These are phyloP conservation scores for Drosophila sulfurigaster DNA, from an alignment of 1,140 invertebrate species.

Conservation along the genomic window DNA sequence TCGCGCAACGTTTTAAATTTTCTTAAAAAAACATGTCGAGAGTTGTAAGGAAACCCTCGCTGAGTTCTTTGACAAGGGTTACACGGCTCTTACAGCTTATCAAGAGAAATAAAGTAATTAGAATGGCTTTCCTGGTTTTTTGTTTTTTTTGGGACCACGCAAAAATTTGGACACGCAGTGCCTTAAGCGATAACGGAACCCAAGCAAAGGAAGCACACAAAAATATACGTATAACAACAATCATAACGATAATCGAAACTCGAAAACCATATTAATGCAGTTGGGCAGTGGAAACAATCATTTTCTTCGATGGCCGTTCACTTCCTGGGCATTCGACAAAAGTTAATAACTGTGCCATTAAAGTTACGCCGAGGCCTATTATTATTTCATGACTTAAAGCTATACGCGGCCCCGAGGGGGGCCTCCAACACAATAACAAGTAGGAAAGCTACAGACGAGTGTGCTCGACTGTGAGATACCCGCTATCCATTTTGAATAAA, in stretches of 20 bases:
- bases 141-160: too few species aligned
- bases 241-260: conserved; percentile 44
- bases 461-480: too few species aligned
- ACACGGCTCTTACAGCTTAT: background rate
- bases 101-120: conserved; percentile 23
- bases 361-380: conserved; percentile 62
- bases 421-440: background rate
- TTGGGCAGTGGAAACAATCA: conserved; percentile 54
- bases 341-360: conserved; percentile 76
- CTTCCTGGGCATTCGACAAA: conserved; percentile 57
- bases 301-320: conserved; percentile 49
- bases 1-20: background rate
- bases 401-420: conserved; percentile 27
- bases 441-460: too few species aligned
- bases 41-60: background rate
- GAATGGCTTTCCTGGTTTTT: background rate
- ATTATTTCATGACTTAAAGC: conserved; percentile 77
- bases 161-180: conserved; percentile 6
- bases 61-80: background rate
- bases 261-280: conserved; percentile 29
- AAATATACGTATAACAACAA: conserved; percentile 40
- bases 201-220: background rate
- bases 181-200: background rate
- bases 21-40: background rate
- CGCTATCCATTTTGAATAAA: too few species aligned